These are phyloP conservation scores for Halocynthia roretzi DNA, from an alignment of 23 tunicate species.

Conservation along the genomic window DNA sequence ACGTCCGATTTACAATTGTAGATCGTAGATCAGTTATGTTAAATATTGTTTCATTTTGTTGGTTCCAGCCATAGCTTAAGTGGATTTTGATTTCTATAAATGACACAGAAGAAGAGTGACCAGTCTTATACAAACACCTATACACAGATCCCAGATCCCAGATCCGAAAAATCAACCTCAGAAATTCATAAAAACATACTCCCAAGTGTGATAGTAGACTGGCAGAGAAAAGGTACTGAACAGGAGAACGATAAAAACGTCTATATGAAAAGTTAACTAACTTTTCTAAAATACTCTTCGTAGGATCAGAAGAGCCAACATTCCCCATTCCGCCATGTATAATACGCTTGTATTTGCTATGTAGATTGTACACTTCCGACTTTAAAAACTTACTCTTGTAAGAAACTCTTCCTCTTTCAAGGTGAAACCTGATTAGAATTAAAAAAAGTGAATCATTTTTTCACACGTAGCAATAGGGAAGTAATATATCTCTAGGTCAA, in stretches of 20 bases:
- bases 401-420: constrained; percentile 20
- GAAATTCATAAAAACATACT: no score
- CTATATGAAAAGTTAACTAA: constrained; percentile 1
- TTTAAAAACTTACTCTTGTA: constrained; percentile 40
- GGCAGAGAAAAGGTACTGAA: no score
- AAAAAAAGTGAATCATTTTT: not conserved
- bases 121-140: no score
- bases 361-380: constrained; percentile 26
- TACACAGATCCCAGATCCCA: no score
- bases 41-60: no score
- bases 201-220: no score
- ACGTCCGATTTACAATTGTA: no score
- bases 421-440: constrained; percentile 12
- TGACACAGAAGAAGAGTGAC: no score
- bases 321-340: constrained; percentile 25
- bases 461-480: not conserved
- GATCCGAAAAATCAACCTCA: no score
- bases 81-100: no score
- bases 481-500: not conserved
- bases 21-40: no score
- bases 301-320: constrained; percentile 35
- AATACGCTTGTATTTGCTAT: constrained; percentile 16
- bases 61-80: no score
- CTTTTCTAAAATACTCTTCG: constrained; percentile 39
- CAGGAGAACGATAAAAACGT: not conserved